These are phyloP conservation scores for Turnix velox DNA, from an alignment of 2,113 vertebrate species.

Conservation along the genomic window DNA sequence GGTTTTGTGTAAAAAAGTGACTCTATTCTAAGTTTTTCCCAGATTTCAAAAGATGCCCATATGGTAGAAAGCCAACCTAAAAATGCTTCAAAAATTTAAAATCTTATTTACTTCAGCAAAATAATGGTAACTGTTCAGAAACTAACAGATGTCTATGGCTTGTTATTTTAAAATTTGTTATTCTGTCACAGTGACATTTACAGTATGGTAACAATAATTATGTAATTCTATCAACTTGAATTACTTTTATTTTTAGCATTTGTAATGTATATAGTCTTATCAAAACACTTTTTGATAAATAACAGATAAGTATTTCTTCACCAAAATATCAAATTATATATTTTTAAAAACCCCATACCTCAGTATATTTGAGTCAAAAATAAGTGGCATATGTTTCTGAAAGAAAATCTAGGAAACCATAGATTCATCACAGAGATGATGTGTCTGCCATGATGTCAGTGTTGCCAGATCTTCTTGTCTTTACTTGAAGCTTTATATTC, in stretches of 20 bases:
- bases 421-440: background rate
- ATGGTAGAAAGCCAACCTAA: constrained; percentile 32
- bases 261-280: background rate
- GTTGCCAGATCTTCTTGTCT: background rate
- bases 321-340: background rate
- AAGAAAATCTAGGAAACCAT: background rate
- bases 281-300: background rate
- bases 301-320: background rate
- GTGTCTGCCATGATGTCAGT: background rate
- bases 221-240: background rate
- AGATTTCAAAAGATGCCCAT: constrained; percentile 22
- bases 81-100: constrained; percentile 20
- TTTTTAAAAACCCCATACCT: background rate
- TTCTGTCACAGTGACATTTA: constrained; percentile 35
- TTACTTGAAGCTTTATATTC: background rate
- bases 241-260: background rate
- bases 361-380: background rate
- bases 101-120: background rate
- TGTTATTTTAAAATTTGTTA: constrained; percentile 6
- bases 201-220: background rate
- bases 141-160: constrained; percentile 50
- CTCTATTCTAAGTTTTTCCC: constrained; percentile 17
- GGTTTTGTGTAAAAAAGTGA: background rate
- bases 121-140: constrained; percentile 39
- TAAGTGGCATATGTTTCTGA: background rate